Evolutionary conservation across 1,140 invertebrate species (phyloP).

Genomic region (Neocloeon triangulifer): DNA sequence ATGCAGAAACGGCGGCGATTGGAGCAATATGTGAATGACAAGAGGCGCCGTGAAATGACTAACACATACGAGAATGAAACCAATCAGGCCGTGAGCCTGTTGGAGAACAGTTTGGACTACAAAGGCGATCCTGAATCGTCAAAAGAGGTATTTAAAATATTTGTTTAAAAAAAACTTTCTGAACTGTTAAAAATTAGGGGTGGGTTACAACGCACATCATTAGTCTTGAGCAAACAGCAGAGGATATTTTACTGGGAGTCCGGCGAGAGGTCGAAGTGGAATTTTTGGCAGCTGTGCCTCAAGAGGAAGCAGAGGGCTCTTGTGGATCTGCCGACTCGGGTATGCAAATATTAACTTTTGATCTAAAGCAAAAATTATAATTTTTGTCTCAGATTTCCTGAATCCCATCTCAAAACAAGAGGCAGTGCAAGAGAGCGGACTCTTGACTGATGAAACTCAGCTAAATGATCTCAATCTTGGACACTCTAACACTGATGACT

Average conservation of each 20-base stretch:
- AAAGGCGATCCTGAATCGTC: no score
- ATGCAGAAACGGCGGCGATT: no score
- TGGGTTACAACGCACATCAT: slow-evolving; percentile 1
- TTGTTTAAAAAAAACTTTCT: no score
- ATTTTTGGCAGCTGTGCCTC: slow-evolving; percentile 18
- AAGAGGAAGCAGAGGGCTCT: not conserved
- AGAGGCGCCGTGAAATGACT: no score
- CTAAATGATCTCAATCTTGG: slow-evolving; percentile 8
- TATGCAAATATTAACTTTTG: no score
- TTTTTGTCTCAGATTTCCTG: no score
- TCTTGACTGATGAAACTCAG: slow-evolving; percentile 7
- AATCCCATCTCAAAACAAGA: slow-evolving; percentile 30
- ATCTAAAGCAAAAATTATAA: not conserved
- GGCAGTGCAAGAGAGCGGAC: slow-evolving; percentile 29
- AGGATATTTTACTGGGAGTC: slow-evolving; percentile 23
- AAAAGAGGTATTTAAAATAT: no score
- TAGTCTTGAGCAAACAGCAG: slow-evolving; percentile 22
- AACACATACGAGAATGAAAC: no score
- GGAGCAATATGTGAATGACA: no score
- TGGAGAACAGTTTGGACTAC: no score
- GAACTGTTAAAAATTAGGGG: no score
- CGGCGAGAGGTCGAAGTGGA: slow-evolving; percentile 25
- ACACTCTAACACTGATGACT: slow-evolving; percentile 6
- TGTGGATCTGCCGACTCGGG: not conserved
- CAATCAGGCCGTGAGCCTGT: no score